Base-by-base conservation (phyloP, 2,113 vertebrate genomes). In the Channa argus region DNA sequence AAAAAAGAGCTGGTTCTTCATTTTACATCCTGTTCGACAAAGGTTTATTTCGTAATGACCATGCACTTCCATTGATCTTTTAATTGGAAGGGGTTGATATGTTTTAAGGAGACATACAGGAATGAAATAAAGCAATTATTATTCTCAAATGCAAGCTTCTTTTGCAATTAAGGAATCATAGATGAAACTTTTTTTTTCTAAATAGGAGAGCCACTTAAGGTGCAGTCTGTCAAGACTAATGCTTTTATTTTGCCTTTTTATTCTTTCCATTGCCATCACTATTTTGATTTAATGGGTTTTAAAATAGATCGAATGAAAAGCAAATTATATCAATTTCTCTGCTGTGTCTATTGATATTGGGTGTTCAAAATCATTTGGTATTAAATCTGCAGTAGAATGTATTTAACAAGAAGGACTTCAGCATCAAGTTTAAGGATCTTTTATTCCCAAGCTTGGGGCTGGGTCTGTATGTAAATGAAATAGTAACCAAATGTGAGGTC, bases 211-310 rank as follows among this genome's bases (percentile, higher is more conserved):
- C 63, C 71, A 82, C 53, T 58, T 1, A n/a, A 38, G 75, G 74
- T 82, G 75, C 67, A 74, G 59, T 51, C 77, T 69, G 70, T 74
- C 52, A 70, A 66, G 61, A 82, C 72, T 79, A 65, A 74, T 82
- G 68, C 74, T 88, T 84, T 84, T 83, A 67, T 85, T 86, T 83
- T 73, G 54, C 61, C 41, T 74, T 60, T 71, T 60, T 71, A 56
- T 60, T 61, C 46, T 5, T 63, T 71, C 43, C 37, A 50, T 88
- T 88, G 85, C 70, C 74, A 81, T 82, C 65, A 14, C 67, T 79
- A 43, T 87, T 84, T 79, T 62, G 73, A 68, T 83, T 83, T 89
- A 89, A 91, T 92, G 91, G 72, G 63, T 77, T 91, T 92, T 85
- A 79, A 85, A 91, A 85, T 84, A 69, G 82, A 88, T 78, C 66